Evolutionary conservation across 2,797 vertebrate species (phyloP).

Genomic region (Erpetoichthys calabaricus): DNA sequence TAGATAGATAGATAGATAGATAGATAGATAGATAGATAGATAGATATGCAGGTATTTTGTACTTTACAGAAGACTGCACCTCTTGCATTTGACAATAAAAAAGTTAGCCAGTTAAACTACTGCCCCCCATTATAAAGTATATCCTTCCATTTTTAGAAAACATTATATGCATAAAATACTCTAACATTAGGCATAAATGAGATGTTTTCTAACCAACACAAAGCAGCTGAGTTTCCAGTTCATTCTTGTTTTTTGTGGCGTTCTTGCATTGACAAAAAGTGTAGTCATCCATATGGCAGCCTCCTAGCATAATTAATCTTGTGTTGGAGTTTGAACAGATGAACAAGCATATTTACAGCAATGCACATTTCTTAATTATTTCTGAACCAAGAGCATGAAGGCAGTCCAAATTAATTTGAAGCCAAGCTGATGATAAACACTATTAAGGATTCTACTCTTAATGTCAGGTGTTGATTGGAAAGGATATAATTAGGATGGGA

Average conservation of each 20-base stretch:
- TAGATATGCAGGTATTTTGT: too few species aligned
- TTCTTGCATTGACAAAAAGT: background rate
- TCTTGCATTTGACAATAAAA: too few species aligned
- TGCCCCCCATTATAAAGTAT: too few species aligned
- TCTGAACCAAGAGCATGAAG: constrained; percentile 13
- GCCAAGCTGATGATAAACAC: constrained; percentile 14
- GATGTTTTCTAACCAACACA: too few species aligned
- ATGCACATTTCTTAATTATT: constrained; percentile 15
- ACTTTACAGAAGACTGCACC: too few species aligned
- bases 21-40: too few species aligned
- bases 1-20: too few species aligned
- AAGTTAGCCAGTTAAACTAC: too few species aligned
- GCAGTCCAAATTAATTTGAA: constrained; percentile 16
- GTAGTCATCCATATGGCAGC: constrained; percentile 9
- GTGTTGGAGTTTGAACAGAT: constrained; percentile 7
- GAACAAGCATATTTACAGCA: constrained; percentile 5
- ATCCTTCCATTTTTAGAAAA: too few species aligned
- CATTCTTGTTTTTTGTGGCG: background rate
- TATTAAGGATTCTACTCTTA: constrained; percentile 13
- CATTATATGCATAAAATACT: too few species aligned
- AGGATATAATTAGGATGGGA: background rate
- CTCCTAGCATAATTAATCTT: constrained; percentile 7
- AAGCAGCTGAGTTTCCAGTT: background rate
- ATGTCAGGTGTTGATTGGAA: background rate
- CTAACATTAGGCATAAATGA: too few species aligned